phyloP scores from a whole-genome alignment of 2,113 vertebrate genomes.

The Microcebus jonahi region DNA sequence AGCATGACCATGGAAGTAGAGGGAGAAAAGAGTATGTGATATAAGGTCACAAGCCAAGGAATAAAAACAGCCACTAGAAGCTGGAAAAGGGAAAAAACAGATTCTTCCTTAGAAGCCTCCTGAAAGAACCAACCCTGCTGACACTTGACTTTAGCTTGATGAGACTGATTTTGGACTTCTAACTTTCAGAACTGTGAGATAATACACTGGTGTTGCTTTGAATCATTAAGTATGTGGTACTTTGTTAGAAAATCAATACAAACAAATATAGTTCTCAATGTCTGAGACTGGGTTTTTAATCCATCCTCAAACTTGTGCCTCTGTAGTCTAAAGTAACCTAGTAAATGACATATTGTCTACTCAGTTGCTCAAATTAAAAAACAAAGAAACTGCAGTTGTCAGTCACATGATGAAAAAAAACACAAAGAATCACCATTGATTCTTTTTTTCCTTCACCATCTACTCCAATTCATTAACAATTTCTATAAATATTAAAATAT shows the following conservation, averaged over 20 bases:
- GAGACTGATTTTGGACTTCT: neutral
- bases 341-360: neutral
- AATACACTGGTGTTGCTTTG: neutral
- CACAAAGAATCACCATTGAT: neutral
- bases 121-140: neutral
- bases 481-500: neutral
- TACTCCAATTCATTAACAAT: neutral
- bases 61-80: neutral
- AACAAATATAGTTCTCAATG: neutral
- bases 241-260: neutral
- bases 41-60: neutral
- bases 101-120: neutral
- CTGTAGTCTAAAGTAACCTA: neutral
- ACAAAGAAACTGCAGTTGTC: neutral
- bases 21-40: neutral
- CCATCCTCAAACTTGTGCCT: neutral
- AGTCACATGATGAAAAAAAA: too few relatives aligned
- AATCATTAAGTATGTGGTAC: neutral
- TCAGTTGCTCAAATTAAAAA: neutral
- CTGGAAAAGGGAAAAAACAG: neutral
- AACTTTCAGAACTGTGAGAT: neutral
- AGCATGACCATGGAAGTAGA: neutral
- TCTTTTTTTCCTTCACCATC: neutral
- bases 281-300: neutral
- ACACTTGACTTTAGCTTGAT: neutral